Conservation (phyloP, 2,797 vertebrate species). For the Nannoperca australis region DNA sequence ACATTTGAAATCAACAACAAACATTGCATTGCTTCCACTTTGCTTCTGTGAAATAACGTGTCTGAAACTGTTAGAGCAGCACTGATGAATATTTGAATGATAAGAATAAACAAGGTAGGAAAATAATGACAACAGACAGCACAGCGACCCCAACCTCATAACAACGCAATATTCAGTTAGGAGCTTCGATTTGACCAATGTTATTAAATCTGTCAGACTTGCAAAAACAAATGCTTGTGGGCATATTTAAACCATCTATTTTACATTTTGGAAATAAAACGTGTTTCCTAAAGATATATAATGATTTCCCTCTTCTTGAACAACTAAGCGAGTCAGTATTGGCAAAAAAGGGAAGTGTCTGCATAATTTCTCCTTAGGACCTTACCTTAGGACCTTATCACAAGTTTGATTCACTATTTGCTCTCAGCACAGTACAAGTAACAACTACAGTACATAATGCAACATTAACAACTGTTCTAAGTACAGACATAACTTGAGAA, state of each 20-base stretch:
- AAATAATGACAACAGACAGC: constrained; percentile 20
- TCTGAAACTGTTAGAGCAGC: constrained; percentile 24
- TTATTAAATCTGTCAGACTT: constrained; percentile 20
- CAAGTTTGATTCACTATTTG: constrained; percentile 13
- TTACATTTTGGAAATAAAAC: background rate
- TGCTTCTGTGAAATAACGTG: constrained; percentile 22
- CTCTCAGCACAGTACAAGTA: constrained; percentile 11
- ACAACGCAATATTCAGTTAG: constrained; percentile 10
- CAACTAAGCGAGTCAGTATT: background rate
- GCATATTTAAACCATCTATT: constrained; percentile 15
- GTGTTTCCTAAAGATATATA: background rate
- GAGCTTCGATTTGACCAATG: constrained; percentile 18
- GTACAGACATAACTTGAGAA: background rate
- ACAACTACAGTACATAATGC: constrained; percentile 12
- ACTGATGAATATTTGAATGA: constrained; percentile 26
- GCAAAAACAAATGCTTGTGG: constrained; percentile 8
- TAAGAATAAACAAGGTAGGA: background rate
- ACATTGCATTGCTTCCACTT: constrained; percentile 7
- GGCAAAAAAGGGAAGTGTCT: background rate
- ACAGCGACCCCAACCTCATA: constrained; percentile 1
- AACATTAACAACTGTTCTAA: constrained; percentile 15
- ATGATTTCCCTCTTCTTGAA: constrained; percentile 8
- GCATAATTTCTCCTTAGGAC: constrained; percentile 23
- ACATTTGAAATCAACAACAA: constrained; percentile 32
- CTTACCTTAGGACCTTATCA: constrained; percentile 16